Base-by-base conservation (phyloP, 2,888 invertebrate species). In the Eilema caniola region DNA sequence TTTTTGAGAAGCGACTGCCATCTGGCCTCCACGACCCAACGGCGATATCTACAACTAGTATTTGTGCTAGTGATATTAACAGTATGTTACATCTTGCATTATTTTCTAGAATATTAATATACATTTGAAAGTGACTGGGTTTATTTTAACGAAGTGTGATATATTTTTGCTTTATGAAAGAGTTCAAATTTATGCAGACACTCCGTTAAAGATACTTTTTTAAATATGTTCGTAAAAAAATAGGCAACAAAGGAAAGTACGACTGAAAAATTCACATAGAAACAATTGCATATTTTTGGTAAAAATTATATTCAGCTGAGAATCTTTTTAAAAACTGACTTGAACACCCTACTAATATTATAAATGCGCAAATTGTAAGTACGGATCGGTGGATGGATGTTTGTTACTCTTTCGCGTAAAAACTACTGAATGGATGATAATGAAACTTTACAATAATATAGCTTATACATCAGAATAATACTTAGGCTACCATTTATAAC, bases 201-300 rank as follows among this genome's bases (percentile, higher is more conserved):
- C n/a, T 53, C 53, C 53, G n/a, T n/a, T 53, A n/a, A 53, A 53
- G 53, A 3, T 53, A 47, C 16, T 16, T 41, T 16, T 47, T 47
- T 5, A 47, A 47, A 47, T 53, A 47, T 53, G 8, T 53, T n/a
- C 20, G 47, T 7, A 20, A 20, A 47, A 47, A 20, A 47, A 16
- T 47, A 47, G 20, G 20, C 2, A 53, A 53, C 53, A 53, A 53
- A 53, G 53, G 53, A n/a, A 53, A 53, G 53, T n/a, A 20, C 53
- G 20, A n/a, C n/a, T 53, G 53, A n/a, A 53, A 59, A 28, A 59
- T 59, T 59, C 7, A 59, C 59, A 28, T 59, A n/a, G n/a, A n/a
- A n/a, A 12, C 59, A 59, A 59, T 28, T 16, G 10, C 10, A 8
- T 64, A 23, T 62, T 23, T 12, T 5, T 53, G 14, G 5, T 47